Conservation (phyloP, 2,888 invertebrate species). For the Cantharis nigra region DNA sequence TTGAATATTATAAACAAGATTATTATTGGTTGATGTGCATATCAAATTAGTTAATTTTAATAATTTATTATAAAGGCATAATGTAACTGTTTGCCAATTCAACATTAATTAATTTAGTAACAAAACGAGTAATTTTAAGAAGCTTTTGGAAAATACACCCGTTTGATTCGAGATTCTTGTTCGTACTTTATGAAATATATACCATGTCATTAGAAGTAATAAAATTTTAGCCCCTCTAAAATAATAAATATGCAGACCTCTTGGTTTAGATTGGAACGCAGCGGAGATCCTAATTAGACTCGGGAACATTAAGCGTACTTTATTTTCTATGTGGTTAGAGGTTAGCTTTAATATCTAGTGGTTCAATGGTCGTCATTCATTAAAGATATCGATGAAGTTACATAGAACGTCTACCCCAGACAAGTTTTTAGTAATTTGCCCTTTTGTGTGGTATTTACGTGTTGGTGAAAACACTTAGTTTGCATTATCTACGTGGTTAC, state of each 20-base stretch:
- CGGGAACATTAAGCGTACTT: constrained; percentile 53
- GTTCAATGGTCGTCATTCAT: constrained; percentile 55
- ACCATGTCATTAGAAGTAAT: not conserved
- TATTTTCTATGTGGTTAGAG: constrained; percentile 53
- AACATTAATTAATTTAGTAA: no score
- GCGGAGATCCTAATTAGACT: constrained; percentile 37
- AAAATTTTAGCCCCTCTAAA: not conserved
- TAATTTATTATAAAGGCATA: not conserved
- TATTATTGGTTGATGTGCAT: not conserved
- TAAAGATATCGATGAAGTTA: constrained; percentile 34
- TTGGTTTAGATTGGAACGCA: constrained; percentile 40
- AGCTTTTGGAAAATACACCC: no score
- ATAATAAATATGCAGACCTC: constrained; percentile 27
- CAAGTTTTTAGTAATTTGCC: not conserved
- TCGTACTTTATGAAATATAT: not conserved
- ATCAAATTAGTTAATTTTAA: not conserved
- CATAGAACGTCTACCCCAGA: not conserved
- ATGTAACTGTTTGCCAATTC: no score
- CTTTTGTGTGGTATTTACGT: not conserved
- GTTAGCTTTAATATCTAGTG: constrained; percentile 55
- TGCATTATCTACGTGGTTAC: not conserved
- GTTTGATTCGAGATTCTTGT: not conserved
- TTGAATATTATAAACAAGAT: not conserved
- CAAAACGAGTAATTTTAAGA: no score
- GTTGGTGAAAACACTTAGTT: not conserved